Conservation (phyloP, 2,113 vertebrate genomes). For the Sebastes fasciatus region DNA sequence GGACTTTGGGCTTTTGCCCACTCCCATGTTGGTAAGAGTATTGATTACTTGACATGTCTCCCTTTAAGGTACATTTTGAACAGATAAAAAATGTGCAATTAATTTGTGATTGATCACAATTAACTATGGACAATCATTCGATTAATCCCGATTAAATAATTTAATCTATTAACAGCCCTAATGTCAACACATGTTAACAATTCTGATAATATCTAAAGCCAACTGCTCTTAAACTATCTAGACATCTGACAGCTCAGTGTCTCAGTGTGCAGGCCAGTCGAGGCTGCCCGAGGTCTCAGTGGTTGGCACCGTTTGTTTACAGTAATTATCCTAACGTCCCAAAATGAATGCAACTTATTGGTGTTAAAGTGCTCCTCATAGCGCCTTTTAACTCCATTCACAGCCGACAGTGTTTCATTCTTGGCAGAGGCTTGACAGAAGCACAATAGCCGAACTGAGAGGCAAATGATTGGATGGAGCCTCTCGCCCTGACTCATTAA, state of each 20-base stretch:
- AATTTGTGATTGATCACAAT: too few relatives aligned
- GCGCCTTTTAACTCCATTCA: constrained; percentile 17
- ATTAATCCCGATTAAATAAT: too few relatives aligned
- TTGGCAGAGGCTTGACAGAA: constrained; percentile 31
- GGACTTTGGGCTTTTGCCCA: too few relatives aligned
- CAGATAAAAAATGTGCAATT: too few relatives aligned
- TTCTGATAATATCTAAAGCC: neutral
- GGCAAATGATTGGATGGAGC: constrained; percentile 3
- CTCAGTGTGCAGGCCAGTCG: neutral
- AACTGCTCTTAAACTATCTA: neutral
- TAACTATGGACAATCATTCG: too few relatives aligned
- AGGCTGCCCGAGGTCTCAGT: neutral
- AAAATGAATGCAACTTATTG: constrained; percentile 20
- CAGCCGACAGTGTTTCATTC: constrained; percentile 18
- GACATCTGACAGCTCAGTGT: neutral
- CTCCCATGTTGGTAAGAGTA: too few relatives aligned
- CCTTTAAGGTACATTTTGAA: too few relatives aligned
- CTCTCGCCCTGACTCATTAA: constrained; percentile 51
- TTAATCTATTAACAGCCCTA: too few relatives aligned
- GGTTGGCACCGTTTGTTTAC: constrained; percentile 36
- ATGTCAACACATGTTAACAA: too few relatives aligned
- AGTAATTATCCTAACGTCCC: constrained; percentile 20
- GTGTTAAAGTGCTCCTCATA: constrained; percentile 36
- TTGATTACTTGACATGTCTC: too few relatives aligned
- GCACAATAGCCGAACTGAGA: constrained; percentile 27